phyloP scores from a whole-genome alignment of 2,797 vertebrate species.

The Bovichtus variegatus region DNA sequence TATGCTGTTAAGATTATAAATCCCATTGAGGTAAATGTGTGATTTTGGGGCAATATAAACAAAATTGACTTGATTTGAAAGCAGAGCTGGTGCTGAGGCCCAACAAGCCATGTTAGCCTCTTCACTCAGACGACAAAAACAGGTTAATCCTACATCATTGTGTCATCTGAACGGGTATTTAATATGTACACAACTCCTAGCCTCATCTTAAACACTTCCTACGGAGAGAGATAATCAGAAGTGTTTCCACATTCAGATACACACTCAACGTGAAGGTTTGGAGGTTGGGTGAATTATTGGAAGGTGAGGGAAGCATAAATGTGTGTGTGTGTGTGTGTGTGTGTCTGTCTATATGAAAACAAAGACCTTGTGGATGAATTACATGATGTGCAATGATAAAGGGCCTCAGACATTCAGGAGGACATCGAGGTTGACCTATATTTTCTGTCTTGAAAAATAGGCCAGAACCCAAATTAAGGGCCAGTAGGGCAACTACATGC shows the following conservation, averaged over 20 bases:
- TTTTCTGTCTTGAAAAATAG: conserved; percentile 81
- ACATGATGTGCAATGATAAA: conserved; percentile 78
- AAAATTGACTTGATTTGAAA: not conserved
- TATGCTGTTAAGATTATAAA: not conserved
- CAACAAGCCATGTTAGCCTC: conserved; percentile 8
- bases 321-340: not conserved
- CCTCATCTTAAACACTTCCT: not conserved
- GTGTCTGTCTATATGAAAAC: conserved; percentile 59
- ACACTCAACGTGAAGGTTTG: not conserved
- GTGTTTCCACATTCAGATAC: conserved; percentile 7
- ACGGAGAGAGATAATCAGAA: not conserved
- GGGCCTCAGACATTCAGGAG: conserved; percentile 75
- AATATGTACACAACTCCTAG: not conserved
- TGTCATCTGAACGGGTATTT: not conserved
- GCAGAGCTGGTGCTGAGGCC: too few relatives aligned
- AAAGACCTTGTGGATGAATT: conserved; percentile 74
- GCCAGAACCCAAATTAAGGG: conserved; percentile 82
- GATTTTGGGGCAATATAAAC: not conserved
- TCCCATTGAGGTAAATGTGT: not conserved
- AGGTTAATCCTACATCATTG: not conserved
- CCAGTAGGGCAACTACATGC: conserved; percentile 56
- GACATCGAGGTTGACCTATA: conserved; percentile 83
- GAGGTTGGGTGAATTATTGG: not conserved
- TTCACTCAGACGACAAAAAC: conserved; percentile 9
- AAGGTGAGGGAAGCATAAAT: not conserved